A percentile compares a stretch with the other conserved stretches of the same genome.
phyloP scores from a whole-genome alignment of 2,888 invertebrate genomes.

The Nemotelus nigrinus region DNA sequence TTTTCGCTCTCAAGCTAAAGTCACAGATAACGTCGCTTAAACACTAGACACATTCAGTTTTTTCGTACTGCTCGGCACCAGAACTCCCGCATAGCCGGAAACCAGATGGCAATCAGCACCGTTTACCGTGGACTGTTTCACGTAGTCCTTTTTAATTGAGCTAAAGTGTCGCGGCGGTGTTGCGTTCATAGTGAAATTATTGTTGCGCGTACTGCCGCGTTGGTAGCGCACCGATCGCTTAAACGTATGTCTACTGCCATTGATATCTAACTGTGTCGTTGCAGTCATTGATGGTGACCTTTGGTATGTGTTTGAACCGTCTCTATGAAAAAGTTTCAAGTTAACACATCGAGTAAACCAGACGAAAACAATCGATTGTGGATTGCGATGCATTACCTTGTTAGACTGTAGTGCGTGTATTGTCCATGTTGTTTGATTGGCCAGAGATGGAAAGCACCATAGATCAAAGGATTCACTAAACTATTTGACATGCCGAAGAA shows the following conservation, averaged over 20 bases:
- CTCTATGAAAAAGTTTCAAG: constrained; percentile 54
- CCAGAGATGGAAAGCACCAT: constrained; percentile 88
- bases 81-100: constrained; percentile 41
- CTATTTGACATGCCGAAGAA: constrained; percentile 90
- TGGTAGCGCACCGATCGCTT: constrained; percentile 43
- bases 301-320: constrained; percentile 59
- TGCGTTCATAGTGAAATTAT: constrained; percentile 44
- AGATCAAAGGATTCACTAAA: constrained; percentile 85
- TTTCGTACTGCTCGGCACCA: constrained; percentile 24
- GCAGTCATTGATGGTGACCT: constrained; percentile 64
- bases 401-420: constrained; percentile 60
- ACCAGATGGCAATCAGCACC: constrained; percentile 44
- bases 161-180: constrained; percentile 41
- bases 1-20: constrained; percentile 7
- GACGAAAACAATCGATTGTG: neutral
- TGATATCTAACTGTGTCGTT: constrained; percentile 63
- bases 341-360: neutral
- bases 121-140: constrained; percentile 33
- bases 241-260: constrained; percentile 57
- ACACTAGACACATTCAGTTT: constrained; percentile 49
- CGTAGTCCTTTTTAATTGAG: constrained; percentile 42
- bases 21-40: constrained; percentile 42
- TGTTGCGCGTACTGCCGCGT: constrained; percentile 45
- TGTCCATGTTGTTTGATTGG: constrained; percentile 67
- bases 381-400: constrained; percentile 56